phyloP scores from a whole-genome alignment of 2,888 invertebrate species.

The Drosophila ezoana region DNA sequence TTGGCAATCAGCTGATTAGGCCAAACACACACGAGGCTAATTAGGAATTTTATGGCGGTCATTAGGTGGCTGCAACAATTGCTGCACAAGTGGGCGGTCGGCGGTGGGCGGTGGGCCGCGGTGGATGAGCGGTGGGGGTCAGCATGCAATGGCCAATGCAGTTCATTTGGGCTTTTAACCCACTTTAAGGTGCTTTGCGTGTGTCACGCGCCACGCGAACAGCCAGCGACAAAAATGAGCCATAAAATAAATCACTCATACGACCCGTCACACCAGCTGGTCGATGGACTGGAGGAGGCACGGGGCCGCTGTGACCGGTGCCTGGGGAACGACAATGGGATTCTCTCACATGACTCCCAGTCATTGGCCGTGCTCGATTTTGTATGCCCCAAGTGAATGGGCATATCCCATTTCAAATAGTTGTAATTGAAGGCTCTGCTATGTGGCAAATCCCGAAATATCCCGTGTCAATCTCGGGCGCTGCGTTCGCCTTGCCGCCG shows the following conservation, averaged over 20 bases:
- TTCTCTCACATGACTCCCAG: not conserved
- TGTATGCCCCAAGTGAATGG: slow-evolving; percentile 12
- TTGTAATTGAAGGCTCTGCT: slow-evolving; percentile 60
- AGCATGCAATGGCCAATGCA: slow-evolving; percentile 27
- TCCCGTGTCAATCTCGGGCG: slow-evolving; percentile 58
- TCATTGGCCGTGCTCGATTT: slow-evolving; percentile 2
- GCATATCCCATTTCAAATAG: slow-evolving; percentile 62
- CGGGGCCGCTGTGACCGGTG: not conserved
- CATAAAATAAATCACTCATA: slow-evolving; percentile 77
- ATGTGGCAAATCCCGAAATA: slow-evolving; percentile 56
- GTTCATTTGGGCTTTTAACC: slow-evolving; percentile 44
- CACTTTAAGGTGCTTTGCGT: slow-evolving; percentile 43
- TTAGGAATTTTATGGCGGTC: slow-evolving; percentile 53
- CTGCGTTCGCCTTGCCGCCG: not conserved
- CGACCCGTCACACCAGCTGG: slow-evolving; percentile 33
- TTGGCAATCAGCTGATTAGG: slow-evolving; percentile 41
- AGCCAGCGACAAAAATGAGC: slow-evolving; percentile 28
- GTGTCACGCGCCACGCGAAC: slow-evolving; percentile 40
- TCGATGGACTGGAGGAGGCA: not conserved
- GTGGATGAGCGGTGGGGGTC: not conserved
- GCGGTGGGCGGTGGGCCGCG: not conserved
- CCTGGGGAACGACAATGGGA: not conserved
- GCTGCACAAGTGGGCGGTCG: slow-evolving; percentile 13
- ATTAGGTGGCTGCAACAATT: slow-evolving; percentile 45
- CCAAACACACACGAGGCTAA: slow-evolving; percentile 40